phyloP scores from a whole-genome alignment of 2,113 vertebrate genomes.

The Entelurus aequoreus region DNA sequence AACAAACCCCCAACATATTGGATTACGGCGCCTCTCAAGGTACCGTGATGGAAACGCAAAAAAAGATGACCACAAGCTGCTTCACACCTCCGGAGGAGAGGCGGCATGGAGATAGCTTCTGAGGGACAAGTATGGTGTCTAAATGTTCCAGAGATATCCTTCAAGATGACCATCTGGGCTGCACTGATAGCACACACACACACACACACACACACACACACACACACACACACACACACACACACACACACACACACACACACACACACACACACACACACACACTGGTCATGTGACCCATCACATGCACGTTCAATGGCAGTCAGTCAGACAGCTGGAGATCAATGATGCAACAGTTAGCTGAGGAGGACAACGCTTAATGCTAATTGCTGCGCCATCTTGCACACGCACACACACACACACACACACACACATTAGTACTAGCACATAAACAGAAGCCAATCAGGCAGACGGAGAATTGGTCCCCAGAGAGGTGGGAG shows the following conservation, averaged over 20 bases:
- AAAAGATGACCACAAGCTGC: slow-evolving; percentile 63
- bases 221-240: slow-evolving; percentile 4
- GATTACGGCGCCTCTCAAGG: no score
- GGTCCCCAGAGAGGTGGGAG: slow-evolving; percentile 45
- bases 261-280: slow-evolving; percentile 5
- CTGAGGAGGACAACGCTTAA: slow-evolving; percentile 32
- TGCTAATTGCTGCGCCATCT: slow-evolving; percentile 55
- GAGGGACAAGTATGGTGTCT: slow-evolving; percentile 51
- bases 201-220: slow-evolving; percentile 11
- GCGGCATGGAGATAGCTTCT: neutral
- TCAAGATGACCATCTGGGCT: slow-evolving; percentile 61
- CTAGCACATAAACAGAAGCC: slow-evolving; percentile 60
- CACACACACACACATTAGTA: slow-evolving; percentile 42
- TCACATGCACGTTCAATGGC: slow-evolving; percentile 36
- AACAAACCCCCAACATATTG: no score
- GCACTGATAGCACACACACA: slow-evolving; percentile 29
- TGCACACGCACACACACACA: slow-evolving; percentile 2
- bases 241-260: slow-evolving; percentile 19
- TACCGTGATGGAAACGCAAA: slow-evolving; percentile 32
- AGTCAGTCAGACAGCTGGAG: slow-evolving; percentile 45
- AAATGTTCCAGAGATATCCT: slow-evolving; percentile 66
- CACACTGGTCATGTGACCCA: slow-evolving; percentile 31
- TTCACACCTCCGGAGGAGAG: slow-evolving; percentile 58
- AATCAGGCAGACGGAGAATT: slow-evolving; percentile 58
- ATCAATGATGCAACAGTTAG: slow-evolving; percentile 48